Evolutionary conservation across 1,140 invertebrate genomes (phyloP), one percentile per base, ranked within the genome.

Genomic region (Oscheius sp.): DNA sequence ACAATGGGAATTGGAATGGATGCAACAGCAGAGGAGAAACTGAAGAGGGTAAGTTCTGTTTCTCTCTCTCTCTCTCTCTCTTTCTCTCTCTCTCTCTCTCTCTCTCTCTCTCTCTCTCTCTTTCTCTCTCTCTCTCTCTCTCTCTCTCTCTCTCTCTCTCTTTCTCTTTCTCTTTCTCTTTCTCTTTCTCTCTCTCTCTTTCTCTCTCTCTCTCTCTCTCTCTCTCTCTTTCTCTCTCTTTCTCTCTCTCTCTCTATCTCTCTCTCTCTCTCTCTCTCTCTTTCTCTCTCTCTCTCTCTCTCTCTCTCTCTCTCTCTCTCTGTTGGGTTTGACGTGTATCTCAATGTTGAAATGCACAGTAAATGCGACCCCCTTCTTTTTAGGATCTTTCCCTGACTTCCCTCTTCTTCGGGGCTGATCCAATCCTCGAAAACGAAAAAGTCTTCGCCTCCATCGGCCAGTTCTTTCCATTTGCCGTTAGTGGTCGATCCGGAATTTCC

Each of bases 81-180:
- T 42, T 42, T 42, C 38, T 42, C 7, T n/a, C 38, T 42, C 38
- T n/a, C 38, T 42, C 7, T 42, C 38, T 42, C 38, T 42, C 7
- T 42, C 38, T 42, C 38, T 42, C 38, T n/a, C 7, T 42, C 7
- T 42, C 38, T 42, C 38, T 42, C 7, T 42, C 7, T 42, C 38
- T 10, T 42, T 42, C 7, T 42, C 38, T 10, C 38, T 42, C 23
- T 18, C 65, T 66, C 3, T 31, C 15, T 64, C 64, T 31, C 64
- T 36, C n/a, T 29, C n/a, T 23, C 52, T n/a, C 29, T 69, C 35
- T 35, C 3, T 18, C 35, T 26, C 55, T 4, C 23, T 69, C 3
- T 74, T 18, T 42, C n/a, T 70, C 69, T 32, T 65, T 74, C 15
- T 42, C 67, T 38, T 78, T 38, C n/a, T n/a, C n/a, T 20, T 55